Conservation (phyloP, 2,113 vertebrate genomes). For the Labeo rohita region DNA sequence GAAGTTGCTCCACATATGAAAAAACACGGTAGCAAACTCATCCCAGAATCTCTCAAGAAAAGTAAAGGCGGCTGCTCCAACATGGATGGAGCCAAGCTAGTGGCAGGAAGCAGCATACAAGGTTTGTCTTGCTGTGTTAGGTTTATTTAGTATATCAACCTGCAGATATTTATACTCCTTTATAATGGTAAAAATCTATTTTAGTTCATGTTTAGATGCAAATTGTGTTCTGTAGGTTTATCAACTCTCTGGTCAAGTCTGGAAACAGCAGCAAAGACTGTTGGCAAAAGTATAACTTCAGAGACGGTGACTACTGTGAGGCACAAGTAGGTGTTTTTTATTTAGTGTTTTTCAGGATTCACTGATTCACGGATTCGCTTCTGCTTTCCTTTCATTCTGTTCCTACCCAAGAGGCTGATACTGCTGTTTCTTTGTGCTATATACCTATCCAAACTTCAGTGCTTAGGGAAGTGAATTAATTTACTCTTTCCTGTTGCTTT, state of each 20-base stretch:
- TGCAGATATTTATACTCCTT: neutral
- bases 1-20: slow-evolving; percentile 91
- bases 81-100: slow-evolving; percentile 86
- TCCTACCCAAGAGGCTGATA: neutral
- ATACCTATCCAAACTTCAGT: neutral
- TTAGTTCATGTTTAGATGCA: neutral
- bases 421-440: slow-evolving; percentile 53
- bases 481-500: slow-evolving; percentile 55
- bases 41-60: slow-evolving; percentile 91
- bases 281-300: slow-evolving; percentile 86
- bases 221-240: slow-evolving; percentile 77
- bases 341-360: neutral
- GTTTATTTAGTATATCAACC: too few species aligned
- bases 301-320: slow-evolving; percentile 90
- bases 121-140: slow-evolving; percentile 61
- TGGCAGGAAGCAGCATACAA: slow-evolving; percentile 88
- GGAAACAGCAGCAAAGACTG: slow-evolving; percentile 88
- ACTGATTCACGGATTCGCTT: neutral
- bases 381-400: neutral
- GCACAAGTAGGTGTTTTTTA: slow-evolving; percentile 85
- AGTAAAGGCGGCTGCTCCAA: slow-evolving; percentile 84
- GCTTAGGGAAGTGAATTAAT: slow-evolving; percentile 59
- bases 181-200: neutral
- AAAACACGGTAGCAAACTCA: slow-evolving; percentile 90
- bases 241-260: slow-evolving; percentile 91